Base-by-base conservation (phyloP, 92 coral and sea anemone genomes). In the Palythoa heliodiscus region DNA sequence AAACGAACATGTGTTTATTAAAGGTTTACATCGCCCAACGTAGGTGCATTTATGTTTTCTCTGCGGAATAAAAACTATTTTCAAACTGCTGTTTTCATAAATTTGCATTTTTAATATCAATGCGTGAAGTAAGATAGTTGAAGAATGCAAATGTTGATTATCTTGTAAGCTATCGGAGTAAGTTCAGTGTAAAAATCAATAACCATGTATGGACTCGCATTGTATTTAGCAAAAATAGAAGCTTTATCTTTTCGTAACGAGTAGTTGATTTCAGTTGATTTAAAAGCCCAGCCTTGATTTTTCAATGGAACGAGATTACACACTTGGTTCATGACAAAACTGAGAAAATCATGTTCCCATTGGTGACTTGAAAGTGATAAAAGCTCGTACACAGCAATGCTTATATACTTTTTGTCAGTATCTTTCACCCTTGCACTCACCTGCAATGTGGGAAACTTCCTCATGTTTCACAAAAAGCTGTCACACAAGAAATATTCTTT, bases 91-190 rank as follows among this genome's bases (percentile, higher is more conserved):
- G 83, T 50, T 77, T 19, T 75, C 23, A 11, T 71, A 71, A 85
- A 74, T 87, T 90, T 76, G 82, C 64, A 86, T 84, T 66, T 63
- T 75, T 35, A 23, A 8, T 1, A 52, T 55, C 79, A 52, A 72
- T 23, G 60, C 39, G 16, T n/a, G 15, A 25, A 70, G 63, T 13
- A 68, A 68, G 39, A 68, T 24, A 29, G 39, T 68, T 11, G 14
- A 43, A 8, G 17, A 5, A 43, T 82, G 50, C 47, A 58, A 29
- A 58, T 19, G 17, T 29, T 66, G 25, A 8, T 71, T 52, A 71
- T 43, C 22, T 14, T 19, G 48, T 50, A 9, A 47, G 38, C 22
- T 74, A 69, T 74, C 13, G 19, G 25, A 55, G 69, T 19, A 6
- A 3, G 69, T 5, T 63, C 69, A 63, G 20, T 4, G 22, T 63